phyloP scores from a whole-genome alignment of 2,113 vertebrate genomes.

The Callopanchax toddi region DNA sequence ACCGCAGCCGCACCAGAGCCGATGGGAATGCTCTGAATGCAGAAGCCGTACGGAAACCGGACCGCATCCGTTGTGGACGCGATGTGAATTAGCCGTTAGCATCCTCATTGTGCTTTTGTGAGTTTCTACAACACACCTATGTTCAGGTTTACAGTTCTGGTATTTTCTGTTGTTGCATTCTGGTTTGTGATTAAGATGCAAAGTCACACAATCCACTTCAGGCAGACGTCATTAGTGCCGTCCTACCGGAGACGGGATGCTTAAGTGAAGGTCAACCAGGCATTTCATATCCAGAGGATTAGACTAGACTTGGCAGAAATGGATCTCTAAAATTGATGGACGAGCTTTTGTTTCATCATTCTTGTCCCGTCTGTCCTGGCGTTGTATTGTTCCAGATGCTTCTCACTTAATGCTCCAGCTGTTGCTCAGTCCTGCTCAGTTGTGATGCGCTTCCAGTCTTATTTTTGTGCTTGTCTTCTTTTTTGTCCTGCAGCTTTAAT shows the following conservation, averaged over 20 bases:
- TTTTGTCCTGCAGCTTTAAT: background rate
- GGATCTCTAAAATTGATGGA: slow-evolving; percentile 34
- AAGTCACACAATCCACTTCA: slow-evolving; percentile 5
- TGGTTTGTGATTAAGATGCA: background rate
- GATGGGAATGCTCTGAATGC: too few species aligned
- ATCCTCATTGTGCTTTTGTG: background rate
- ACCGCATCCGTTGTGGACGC: too few species aligned
- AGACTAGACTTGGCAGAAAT: slow-evolving; percentile 25
- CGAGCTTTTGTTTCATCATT: slow-evolving; percentile 12
- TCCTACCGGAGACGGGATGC: slow-evolving; percentile 4
- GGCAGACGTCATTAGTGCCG: slow-evolving; percentile 25
- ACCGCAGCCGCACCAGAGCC: too few species aligned
- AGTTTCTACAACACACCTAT: background rate
- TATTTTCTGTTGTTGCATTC: background rate
- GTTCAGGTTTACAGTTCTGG: background rate
- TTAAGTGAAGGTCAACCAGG: slow-evolving; percentile 45
- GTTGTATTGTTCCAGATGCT: slow-evolving; percentile 9
- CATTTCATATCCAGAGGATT: slow-evolving; percentile 24
- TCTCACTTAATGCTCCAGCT: slow-evolving; percentile 4
- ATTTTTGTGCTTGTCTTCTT: background rate
- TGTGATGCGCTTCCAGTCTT: slow-evolving; percentile 11
- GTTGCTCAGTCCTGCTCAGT: background rate
- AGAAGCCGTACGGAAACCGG: too few species aligned
- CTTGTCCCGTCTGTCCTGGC: slow-evolving; percentile 1
- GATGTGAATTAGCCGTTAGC: too few species aligned